Evolutionary conservation across 2,113 vertebrate genomes (phyloP).

Genomic region (Pteruthius melanotis): DNA sequence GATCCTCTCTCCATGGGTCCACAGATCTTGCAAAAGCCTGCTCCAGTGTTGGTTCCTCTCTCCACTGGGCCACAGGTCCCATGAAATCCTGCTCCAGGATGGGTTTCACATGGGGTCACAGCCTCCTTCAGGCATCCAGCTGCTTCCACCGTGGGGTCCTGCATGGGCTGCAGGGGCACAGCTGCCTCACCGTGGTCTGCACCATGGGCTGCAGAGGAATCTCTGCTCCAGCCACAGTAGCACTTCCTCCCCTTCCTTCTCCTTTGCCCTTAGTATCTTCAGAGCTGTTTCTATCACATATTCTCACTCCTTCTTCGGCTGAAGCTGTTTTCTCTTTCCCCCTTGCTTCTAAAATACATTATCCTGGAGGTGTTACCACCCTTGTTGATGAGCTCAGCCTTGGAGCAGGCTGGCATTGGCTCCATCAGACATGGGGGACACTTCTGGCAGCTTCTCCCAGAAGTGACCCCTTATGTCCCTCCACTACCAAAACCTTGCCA

Average conservation of each 20-base stretch:
- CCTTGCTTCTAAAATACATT: not conserved
- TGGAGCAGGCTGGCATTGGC: not conserved
- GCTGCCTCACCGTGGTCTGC: not conserved
- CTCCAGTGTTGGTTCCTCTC: not conserved
- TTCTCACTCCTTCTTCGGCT: not conserved
- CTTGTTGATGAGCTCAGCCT: too few species aligned
- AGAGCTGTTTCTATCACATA: not conserved
- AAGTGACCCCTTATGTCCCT: not conserved
- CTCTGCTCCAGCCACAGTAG: not conserved
- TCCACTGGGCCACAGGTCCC: too few species aligned
- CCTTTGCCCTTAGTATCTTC: not conserved
- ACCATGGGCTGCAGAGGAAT: not conserved
- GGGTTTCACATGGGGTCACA: fast-evolving
- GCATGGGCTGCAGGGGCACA: not conserved
- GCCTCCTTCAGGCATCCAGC: not conserved
- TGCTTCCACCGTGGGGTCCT: fast-evolving
- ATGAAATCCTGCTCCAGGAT: not conserved
- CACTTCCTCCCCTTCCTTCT: not conserved
- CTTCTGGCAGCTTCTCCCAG: not conserved
- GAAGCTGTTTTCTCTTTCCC: not conserved
- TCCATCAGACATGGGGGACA: not conserved
- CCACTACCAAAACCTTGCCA: not conserved
- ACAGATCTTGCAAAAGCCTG: not conserved
- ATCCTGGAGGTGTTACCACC: not conserved
- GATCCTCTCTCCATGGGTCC: not conserved